Evolutionary conservation across 2,888 invertebrate genomes (phyloP).

Genomic region (Drosophila kokeensis): DNA sequence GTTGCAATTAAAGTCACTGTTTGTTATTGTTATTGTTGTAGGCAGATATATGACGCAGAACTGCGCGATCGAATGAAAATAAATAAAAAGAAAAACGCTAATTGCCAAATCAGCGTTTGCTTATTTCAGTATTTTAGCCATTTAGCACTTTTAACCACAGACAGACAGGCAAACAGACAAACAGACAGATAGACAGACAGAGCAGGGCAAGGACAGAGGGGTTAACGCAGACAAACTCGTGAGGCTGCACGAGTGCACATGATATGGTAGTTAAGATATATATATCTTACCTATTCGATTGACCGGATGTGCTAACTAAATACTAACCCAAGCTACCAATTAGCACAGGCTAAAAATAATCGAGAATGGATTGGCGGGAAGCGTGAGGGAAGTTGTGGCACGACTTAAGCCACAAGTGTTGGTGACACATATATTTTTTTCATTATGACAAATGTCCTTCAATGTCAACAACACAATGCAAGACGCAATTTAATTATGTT

Average conservation of each 20-base stretch:
- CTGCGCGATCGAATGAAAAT: constrained; percentile 20
- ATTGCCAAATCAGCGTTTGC: constrained; percentile 49
- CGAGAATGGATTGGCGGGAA: neutral
- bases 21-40: constrained; percentile 13
- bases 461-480: constrained; percentile 43
- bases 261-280: constrained; percentile 12
- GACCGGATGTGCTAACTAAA: constrained; percentile 42
- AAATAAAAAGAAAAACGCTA: constrained; percentile 17
- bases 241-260: constrained; percentile 10
- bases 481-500: constrained; percentile 47
- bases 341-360: constrained; percentile 38
- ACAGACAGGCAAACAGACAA: neutral
- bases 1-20: constrained; percentile 35
- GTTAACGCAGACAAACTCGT: constrained; percentile 3
- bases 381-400: neutral
- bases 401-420: constrained; percentile 37
- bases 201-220: neutral
- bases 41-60: constrained; percentile 1
- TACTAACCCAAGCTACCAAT: constrained; percentile 35
- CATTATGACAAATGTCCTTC: constrained; percentile 47
- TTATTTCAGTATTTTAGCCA: constrained; percentile 42
- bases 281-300: constrained; percentile 16
- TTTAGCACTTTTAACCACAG: constrained; percentile 62
- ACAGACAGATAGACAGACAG: too few species aligned
- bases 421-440: constrained; percentile 4